Conservation (phyloP, 2,797 vertebrate species). For the Sciurus vulgaris region DNA sequence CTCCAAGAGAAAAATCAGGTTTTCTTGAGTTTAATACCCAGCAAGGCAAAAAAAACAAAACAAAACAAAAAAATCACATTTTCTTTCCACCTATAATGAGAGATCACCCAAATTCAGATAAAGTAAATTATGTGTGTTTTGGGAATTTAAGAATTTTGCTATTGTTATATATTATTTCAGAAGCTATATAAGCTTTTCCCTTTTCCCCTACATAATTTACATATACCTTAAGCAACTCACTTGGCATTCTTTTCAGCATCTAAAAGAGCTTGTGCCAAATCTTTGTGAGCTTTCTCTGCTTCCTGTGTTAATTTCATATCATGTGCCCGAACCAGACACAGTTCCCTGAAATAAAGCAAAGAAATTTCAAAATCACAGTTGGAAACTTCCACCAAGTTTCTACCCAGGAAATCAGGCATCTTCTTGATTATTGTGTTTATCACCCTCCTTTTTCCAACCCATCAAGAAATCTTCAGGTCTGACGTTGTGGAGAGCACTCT, state of each 20-base stretch:
- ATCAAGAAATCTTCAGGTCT: background rate
- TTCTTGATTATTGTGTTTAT: background rate
- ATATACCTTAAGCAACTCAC: slow-evolving; percentile 86
- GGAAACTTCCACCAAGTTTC: slow-evolving; percentile 23
- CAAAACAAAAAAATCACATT: background rate
- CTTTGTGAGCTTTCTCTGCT: slow-evolving; percentile 87
- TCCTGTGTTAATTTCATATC: slow-evolving; percentile 89
- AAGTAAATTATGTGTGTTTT: background rate
- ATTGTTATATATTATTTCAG: background rate
- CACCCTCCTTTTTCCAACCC: background rate
- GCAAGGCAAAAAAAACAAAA: no score
- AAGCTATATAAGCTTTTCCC: background rate
- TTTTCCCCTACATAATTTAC: background rate
- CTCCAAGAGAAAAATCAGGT: background rate
- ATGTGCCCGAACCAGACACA: slow-evolving; percentile 89
- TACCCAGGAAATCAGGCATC: background rate
- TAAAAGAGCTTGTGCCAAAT: slow-evolving; percentile 88
- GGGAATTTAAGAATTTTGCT: background rate
- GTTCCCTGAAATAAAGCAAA: slow-evolving; percentile 88
- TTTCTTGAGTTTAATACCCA: background rate
- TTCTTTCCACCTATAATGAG: background rate
- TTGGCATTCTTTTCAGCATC: slow-evolving; percentile 90
- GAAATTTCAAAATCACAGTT: background rate
- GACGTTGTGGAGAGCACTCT: no score
- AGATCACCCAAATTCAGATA: background rate